A percentile compares a stretch with the other conserved stretches of the same genome.
Conservation (phyloP, 2,113 vertebrate genomes). For the Zootoca vivipara region DNA sequence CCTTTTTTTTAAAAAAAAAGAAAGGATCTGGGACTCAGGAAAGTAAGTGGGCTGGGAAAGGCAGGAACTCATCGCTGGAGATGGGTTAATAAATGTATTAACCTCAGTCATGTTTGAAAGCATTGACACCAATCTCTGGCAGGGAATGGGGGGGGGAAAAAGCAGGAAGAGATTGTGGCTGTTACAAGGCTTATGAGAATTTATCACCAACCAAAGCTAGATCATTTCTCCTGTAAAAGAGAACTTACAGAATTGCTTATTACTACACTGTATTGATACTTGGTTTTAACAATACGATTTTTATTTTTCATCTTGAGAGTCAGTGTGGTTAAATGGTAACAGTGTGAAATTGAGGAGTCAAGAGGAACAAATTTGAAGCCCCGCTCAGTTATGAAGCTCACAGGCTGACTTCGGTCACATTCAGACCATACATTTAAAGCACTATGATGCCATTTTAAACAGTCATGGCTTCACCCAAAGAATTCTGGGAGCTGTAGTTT, state of each 20-base stretch:
- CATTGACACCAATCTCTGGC: rapidly evolving
- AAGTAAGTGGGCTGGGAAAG: background rate
- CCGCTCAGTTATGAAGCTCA: no score
- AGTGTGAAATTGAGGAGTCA: background rate
- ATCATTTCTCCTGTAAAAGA: background rate
- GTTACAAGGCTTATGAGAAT: constrained; percentile 4
- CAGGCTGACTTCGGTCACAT: no score
- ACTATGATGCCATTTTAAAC: no score
- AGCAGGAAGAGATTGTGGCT: background rate
- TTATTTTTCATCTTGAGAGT: background rate
- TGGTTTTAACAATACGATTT: background rate
- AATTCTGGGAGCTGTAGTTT: no score
- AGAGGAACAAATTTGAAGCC: background rate
- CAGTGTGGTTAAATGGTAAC: background rate
- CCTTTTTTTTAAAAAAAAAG: background rate
- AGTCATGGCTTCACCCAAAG: no score
- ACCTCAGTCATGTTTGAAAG: constrained; percentile 5
- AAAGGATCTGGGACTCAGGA: background rate
- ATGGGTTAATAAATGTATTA: constrained; percentile 20
- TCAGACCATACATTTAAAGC: no score
- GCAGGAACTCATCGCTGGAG: background rate
- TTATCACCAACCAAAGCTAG: background rate
- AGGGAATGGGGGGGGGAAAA: background rate
- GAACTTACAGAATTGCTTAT: background rate
- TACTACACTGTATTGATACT: background rate